Evolutionary conservation across 2,113 vertebrate species (phyloP), one percentile per base, ranked within the genome.

Genomic region (Pluvianellus socialis): DNA sequence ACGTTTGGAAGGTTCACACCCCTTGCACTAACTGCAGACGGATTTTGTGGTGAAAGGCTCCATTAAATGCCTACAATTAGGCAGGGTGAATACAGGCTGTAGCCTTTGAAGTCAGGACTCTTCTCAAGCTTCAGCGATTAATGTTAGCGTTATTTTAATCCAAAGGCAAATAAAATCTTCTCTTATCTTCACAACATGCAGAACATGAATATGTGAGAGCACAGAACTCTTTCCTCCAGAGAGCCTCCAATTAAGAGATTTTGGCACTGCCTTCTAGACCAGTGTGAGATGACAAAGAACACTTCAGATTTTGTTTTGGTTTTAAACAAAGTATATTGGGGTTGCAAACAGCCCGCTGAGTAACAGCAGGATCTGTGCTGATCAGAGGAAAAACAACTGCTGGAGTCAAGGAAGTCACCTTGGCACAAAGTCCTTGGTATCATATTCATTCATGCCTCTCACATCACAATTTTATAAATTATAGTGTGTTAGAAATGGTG

Each of bases 361-460:
- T 86, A 94, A 92, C 96, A 95, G 91, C 93, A 80, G 94, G 94
- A 80, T 84, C 90, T 90, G 53, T 79, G 80, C 93, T 93, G 90
- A 93, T 91, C 94, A 96, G 71, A 95, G 86, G 86, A 97, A 94
- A 94, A 95, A 77, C 85, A 95, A 86, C 94, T 95, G 94, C 91
- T 71, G 87, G 91, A 96, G 74, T 95, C 86, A 90, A 95, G 92
- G 95, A 95, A 94, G 89, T 91, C 86, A 91, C 91, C 84, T 79
- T 90, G 96, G 94, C 93, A 83, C 35, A 22, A 50, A 94, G 50
- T 80, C 68, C 79, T 55, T 67, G 85, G 92, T 90, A 93, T 92
- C 82, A 67, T 16, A 85, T 88, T 83, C 85, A 73, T 58, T 92
- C 79, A 59, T 18, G 50, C 62, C 62, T 85, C 77, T 63, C 87